A percentile compares a stretch with the other conserved stretches of the same genome.
Conservation (phyloP, 2,113 vertebrate genomes). For the Ameiurus melas region DNA sequence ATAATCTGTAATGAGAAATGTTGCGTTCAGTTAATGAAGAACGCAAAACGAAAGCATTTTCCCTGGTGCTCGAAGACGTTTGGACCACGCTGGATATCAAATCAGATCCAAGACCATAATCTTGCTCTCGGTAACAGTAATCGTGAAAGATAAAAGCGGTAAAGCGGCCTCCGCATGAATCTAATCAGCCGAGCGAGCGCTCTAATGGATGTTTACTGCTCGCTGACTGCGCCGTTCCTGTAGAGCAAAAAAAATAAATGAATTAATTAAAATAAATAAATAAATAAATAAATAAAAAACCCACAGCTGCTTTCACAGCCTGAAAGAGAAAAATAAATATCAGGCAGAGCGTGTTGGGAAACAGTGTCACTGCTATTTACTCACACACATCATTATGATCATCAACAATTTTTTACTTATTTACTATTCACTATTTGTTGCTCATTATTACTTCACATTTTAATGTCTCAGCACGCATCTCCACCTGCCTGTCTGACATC, state of each 20-base stretch:
- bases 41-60: neutral
- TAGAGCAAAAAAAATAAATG: neutral
- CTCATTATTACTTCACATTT: no score
- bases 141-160: neutral
- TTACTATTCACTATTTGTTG: neutral
- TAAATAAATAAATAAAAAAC: neutral
- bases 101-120: neutral
- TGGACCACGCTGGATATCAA: neutral
- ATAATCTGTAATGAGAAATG: neutral
- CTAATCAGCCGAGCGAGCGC: conserved; percentile 9
- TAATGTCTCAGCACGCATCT: no score
- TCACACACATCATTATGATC: neutral
- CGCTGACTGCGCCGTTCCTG: neutral
- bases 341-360: neutral
- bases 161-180: neutral
- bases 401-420: neutral
- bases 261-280: neutral
- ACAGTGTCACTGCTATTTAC: conserved; percentile 2
- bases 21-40: neutral
- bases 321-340: neutral
- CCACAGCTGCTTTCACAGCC: conserved; percentile 1
- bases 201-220: conserved; percentile 30
- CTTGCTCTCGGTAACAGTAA: neutral
- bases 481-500: no score
- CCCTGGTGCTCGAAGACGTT: neutral